Evolutionary conservation across 2,797 vertebrate genomes (phyloP).

Genomic region (Hydrolagus colliei): DNA sequence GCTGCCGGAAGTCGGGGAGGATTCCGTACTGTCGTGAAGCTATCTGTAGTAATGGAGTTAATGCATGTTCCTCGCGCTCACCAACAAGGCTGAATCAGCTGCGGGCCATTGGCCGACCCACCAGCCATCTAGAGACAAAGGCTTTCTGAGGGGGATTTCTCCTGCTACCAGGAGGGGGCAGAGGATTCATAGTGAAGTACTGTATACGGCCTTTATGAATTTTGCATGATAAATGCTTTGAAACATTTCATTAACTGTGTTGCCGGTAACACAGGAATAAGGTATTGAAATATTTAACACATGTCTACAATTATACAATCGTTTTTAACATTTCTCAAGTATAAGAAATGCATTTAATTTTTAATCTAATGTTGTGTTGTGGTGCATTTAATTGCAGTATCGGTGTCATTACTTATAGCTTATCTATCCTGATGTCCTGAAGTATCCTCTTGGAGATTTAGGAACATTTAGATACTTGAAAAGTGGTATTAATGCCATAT

Average conservation of each 20-base stretch:
- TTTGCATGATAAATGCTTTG: conserved; percentile 29
- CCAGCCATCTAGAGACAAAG: neutral
- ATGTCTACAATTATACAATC: neutral
- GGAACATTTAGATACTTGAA: conserved; percentile 10
- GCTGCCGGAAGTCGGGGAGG: conserved; percentile 71
- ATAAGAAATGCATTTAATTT: no score
- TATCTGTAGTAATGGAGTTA: neutral
- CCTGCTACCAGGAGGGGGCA: neutral
- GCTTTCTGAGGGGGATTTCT: neutral
- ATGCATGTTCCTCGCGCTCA: neutral
- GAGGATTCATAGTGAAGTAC: neutral
- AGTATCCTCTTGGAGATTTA: conserved; percentile 1
- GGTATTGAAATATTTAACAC: neutral
- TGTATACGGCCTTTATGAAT: conserved; percentile 13
- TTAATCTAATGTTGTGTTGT: neutral
- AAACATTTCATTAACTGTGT: neutral
- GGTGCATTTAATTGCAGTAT: conserved; percentile 1
- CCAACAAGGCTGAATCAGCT: neutral
- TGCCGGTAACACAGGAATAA: neutral
- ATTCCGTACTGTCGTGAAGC: conserved; percentile 77
- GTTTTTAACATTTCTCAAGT: conserved; percentile 18
- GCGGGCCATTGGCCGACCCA: neutral
- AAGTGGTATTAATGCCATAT: conserved; percentile 1
- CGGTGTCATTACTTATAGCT: conserved; percentile 5
- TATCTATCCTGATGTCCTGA: neutral